phyloP scores from a whole-genome alignment of 2,888 invertebrate genomes.

The Brachylomia viminalis region DNA sequence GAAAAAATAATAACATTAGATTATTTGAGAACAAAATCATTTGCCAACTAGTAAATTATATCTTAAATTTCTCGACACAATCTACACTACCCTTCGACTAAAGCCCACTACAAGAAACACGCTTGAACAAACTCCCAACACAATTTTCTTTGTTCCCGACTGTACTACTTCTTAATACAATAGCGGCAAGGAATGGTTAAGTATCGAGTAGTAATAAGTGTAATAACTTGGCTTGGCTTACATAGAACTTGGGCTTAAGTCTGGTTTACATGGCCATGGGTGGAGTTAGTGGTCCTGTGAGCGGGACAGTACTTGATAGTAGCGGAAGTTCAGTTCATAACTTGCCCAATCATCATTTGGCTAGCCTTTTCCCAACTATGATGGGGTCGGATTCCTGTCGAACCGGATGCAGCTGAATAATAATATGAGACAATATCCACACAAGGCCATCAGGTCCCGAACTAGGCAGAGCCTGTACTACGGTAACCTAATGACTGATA shows the following conservation, averaged over 20 bases:
- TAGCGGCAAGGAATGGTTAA: slow-evolving; percentile 66
- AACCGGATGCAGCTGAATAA: too few species aligned
- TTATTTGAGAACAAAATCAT: neutral
- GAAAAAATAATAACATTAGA: neutral
- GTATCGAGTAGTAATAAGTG: slow-evolving; percentile 64
- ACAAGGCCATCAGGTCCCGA: too few species aligned
- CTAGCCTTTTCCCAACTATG: too few species aligned
- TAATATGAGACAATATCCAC: too few species aligned
- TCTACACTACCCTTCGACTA: slow-evolving; percentile 23
- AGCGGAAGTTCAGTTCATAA: slow-evolving; percentile 31
- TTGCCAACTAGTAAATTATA: slow-evolving; percentile 6
- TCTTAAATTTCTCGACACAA: slow-evolving; percentile 14
- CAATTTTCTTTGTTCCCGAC: slow-evolving; percentile 57
- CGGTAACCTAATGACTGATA: too few species aligned
- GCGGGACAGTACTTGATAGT: slow-evolving; percentile 22
- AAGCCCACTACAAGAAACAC: slow-evolving; percentile 34
- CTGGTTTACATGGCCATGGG: slow-evolving; percentile 47
- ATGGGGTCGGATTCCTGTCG: too few species aligned
- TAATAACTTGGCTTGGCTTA: slow-evolving; percentile 66
- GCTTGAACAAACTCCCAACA: slow-evolving; percentile 50
- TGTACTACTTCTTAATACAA: slow-evolving; percentile 61
- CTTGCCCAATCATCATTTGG: too few species aligned
- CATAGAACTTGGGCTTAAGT: slow-evolving; percentile 62
- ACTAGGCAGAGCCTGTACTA: too few species aligned
- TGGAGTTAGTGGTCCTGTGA: slow-evolving; percentile 19